Conservation (phyloP, 2,113 vertebrate genomes). For the Crotalus horridus region DNA sequence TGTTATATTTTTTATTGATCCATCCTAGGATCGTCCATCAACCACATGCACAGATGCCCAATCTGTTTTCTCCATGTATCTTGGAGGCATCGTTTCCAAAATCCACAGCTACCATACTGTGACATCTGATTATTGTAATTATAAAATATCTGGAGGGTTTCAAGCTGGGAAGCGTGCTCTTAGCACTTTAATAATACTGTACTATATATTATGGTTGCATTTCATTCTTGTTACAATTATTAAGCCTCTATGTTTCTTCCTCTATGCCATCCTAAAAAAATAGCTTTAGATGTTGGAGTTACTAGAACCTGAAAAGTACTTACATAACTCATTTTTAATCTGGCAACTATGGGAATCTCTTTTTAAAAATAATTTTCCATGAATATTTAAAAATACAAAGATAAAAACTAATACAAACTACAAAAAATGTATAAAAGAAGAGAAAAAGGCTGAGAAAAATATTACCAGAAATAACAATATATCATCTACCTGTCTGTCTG, state of each 20-base stretch:
- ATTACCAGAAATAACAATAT: neutral
- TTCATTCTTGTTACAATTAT: neutral
- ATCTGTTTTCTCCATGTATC: neutral
- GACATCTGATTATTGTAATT: neutral
- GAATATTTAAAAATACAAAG: neutral
- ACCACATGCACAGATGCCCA: neutral
- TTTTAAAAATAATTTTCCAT: neutral
- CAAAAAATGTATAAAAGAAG: neutral
- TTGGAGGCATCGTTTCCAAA: neutral
- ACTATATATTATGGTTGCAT: neutral
- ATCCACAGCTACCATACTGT: neutral
- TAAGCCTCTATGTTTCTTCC: neutral
- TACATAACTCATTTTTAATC: neutral
- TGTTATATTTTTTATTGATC: neutral
- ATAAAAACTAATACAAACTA: neutral
- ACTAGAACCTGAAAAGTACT: neutral
- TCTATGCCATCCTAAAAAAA: neutral
- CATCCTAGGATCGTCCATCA: neutral
- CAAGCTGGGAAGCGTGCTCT: neutral
- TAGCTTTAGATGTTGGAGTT: neutral
- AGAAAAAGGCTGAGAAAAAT: neutral
- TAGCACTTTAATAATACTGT: neutral
- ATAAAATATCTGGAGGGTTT: neutral
- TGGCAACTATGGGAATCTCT: neutral
- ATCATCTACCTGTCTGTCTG: no score